Evolutionary conservation across 2,113 vertebrate genomes (phyloP).

Genomic region (Sialia sialis): DNA sequence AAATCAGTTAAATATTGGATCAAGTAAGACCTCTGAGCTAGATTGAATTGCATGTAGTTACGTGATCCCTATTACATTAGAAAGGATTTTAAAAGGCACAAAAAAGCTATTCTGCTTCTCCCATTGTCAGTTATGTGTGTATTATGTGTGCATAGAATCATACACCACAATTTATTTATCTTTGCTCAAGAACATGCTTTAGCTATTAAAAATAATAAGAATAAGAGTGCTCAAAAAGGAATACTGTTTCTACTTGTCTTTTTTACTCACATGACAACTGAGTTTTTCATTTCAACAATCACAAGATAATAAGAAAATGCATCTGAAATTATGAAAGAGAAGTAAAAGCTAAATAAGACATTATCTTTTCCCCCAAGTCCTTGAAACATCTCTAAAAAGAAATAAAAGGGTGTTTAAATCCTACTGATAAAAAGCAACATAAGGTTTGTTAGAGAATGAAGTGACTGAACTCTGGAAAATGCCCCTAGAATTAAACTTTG

Average conservation of each 20-base stretch:
- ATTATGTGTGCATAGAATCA: neutral
- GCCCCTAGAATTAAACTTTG: neutral
- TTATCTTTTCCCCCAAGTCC: neutral
- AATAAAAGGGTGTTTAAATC: neutral
- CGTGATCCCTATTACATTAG: neutral
- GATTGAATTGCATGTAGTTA: neutral
- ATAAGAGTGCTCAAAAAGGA: neutral
- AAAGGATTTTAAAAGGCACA: neutral
- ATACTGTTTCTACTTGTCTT: neutral
- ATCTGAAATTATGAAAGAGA: neutral
- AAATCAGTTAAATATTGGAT: neutral
- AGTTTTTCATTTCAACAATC: neutral
- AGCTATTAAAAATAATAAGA: neutral
- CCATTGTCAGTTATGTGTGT: neutral
- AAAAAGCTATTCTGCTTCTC: neutral
- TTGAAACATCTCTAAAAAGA: neutral
- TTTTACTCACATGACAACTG: neutral
- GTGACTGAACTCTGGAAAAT: neutral
- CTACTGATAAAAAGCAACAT: neutral
- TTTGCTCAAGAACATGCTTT: neutral
- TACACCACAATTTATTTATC: neutral
- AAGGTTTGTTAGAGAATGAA: neutral
- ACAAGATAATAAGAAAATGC: neutral
- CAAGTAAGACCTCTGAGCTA: neutral
- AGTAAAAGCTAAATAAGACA: neutral